Evolutionary conservation across 2,113 vertebrate species (phyloP), one percentile per base, ranked within the genome.

Genomic region (Alosa alosa): DNA sequence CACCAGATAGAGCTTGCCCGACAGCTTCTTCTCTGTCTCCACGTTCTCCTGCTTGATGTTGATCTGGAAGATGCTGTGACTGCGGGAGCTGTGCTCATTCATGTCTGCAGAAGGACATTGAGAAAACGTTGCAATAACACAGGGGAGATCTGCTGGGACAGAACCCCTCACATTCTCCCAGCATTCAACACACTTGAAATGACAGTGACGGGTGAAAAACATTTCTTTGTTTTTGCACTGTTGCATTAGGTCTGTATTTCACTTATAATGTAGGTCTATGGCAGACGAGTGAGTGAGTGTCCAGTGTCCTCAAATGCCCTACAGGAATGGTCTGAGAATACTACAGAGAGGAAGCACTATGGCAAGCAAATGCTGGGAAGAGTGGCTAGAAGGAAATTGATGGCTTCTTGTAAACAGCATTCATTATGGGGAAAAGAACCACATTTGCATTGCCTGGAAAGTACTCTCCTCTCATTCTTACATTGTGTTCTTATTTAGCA

Each of bases 81-180:
- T 99, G 90, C 98, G 96, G 10, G 98, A 99, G 94, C 98, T 99
- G 96, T 99, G 98, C 86, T 99, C 98, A 1, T 99, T 99, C 98
- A 99, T 99, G 86, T 99, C 98, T 99, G 93, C n/a, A 81, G 78
- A 9, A 44, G 72, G 39, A 78, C 25, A 78, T 17, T 1, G 36
- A 78, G 36, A 10, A 10, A 72, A 72, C 6, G 25, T 25, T 72
- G 25, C 10, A 25, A 72, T 6, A 72, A 64, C 18, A 6, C 60
- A 64, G 4, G 3, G 22, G 60, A 64, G 25, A 49, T 10, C 47
- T 15, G 50, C 50, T 15, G 47, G 47, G 47, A 49, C 47, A n/a
- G n/a, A 64, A 64, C n/a, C n/a, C 4, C 22, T 64, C n/a, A n/a
- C 60, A 64, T 17, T 3, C 5, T 64, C 60, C 20, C 1, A 7